Evolutionary conservation across 2,797 vertebrate species (phyloP).

Genomic region (Xyrichtys novacula): DNA sequence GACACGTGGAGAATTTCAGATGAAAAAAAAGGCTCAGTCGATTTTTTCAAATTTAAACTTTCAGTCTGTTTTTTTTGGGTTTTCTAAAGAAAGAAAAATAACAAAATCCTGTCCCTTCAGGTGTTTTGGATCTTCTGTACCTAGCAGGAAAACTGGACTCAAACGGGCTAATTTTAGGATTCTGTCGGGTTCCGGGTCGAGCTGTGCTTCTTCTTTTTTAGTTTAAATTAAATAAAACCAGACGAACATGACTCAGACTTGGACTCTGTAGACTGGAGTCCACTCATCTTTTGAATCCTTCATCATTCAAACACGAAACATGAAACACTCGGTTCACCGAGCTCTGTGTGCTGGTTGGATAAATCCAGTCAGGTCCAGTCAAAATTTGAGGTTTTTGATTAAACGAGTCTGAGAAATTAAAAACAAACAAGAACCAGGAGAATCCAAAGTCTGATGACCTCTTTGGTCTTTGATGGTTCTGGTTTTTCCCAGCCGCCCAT

Average conservation of each 20-base stretch:
- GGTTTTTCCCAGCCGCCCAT: not conserved
- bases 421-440: not conserved
- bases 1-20: not conserved
- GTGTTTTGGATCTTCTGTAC: too few species aligned
- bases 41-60: too few species aligned
- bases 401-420: not conserved
- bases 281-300: not conserved
- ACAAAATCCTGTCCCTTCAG: too few species aligned
- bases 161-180: too few species aligned
- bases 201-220: too few species aligned
- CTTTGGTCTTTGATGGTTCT: not conserved
- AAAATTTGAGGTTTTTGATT: not conserved
- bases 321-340: not conserved
- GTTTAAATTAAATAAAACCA: too few species aligned
- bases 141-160: too few species aligned
- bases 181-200: too few species aligned
- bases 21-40: not conserved
- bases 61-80: too few species aligned
- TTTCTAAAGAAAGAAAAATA: too few species aligned
- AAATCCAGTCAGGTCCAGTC: slow-evolving; percentile 29
- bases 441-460: not conserved
- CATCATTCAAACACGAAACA: not conserved
- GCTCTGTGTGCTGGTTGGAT: slow-evolving; percentile 13
- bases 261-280: not conserved
- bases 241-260: too few species aligned